phyloP scores from a whole-genome alignment of 2,113 vertebrate genomes.

The Aplodontia rufa region DNA sequence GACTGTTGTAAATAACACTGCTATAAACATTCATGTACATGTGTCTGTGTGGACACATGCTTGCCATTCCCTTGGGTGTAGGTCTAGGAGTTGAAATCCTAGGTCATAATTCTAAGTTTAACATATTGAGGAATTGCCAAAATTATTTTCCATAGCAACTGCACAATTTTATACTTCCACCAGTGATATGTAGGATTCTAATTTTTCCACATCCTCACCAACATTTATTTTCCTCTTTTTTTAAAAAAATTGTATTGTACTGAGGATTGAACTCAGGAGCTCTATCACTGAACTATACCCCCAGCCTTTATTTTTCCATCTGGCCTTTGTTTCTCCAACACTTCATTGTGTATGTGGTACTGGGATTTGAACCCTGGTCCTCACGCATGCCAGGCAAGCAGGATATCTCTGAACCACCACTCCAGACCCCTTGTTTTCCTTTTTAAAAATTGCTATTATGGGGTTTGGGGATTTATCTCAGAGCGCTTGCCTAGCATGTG shows the following conservation, averaged over 20 bases:
- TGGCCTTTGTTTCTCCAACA: no score
- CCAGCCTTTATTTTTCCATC: no score
- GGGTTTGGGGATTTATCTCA: no score
- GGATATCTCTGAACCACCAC: no score
- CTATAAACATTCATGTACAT: neutral
- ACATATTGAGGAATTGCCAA: neutral
- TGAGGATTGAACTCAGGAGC: no score
- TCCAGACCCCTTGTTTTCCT: neutral
- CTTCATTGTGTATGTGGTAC: no score
- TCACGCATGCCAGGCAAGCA: no score
- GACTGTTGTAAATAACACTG: neutral
- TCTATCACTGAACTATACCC: no score
- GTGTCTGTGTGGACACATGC: neutral
- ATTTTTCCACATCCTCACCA: neutral
- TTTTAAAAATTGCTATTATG: neutral
- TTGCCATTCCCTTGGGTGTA: neutral
- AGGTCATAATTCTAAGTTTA: neutral
- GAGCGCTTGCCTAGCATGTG: no score
- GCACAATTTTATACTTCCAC: neutral
- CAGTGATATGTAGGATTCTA: neutral
- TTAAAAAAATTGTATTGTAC: no score
- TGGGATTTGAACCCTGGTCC: no score
- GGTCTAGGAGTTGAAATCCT: neutral
- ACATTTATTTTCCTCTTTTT: neutral
- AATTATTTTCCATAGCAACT: neutral